Evolutionary conservation across 2,797 vertebrate species (phyloP).

Genomic region (Garrulus glandarius): DNA sequence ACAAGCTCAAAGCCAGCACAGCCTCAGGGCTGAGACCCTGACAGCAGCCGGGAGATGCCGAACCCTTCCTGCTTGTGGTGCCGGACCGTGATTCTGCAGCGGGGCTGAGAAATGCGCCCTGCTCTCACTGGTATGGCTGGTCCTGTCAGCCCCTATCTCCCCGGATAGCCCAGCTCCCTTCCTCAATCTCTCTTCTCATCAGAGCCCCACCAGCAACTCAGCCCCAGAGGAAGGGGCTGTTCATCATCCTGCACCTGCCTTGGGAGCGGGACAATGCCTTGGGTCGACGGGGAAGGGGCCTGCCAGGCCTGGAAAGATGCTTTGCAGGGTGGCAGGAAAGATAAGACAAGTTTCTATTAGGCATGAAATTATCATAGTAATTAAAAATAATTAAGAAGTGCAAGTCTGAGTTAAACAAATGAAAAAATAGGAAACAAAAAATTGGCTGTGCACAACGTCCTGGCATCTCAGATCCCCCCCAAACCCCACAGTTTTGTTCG

Average conservation of each 20-base stretch:
- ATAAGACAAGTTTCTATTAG: background rate
- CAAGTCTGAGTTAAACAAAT: background rate
- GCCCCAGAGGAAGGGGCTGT: background rate
- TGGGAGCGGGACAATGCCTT: accelerated
- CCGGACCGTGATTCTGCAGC: accelerated
- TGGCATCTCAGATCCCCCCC: background rate
- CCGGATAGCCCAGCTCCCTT: background rate
- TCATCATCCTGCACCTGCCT: background rate
- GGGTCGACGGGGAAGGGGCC: background rate
- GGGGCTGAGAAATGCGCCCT: background rate
- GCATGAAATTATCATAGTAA: background rate
- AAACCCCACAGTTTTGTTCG: accelerated
- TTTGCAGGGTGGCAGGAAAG: background rate
- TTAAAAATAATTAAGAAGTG: background rate
- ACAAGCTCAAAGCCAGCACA: background rate
- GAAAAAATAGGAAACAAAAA: background rate
- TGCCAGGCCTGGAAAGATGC: background rate
- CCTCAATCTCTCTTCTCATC: accelerated
- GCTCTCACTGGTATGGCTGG: background rate
- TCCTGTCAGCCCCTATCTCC: too few relatives aligned
- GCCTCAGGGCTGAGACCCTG: background rate
- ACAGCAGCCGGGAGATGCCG: accelerated
- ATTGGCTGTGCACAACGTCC: accelerated
- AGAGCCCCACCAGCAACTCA: background rate
- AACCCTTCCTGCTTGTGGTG: background rate